Evolutionary conservation across 2,113 vertebrate genomes (phyloP), one percentile per base, ranked within the genome.

Genomic region (mouse (Mus musculus)): DNA sequence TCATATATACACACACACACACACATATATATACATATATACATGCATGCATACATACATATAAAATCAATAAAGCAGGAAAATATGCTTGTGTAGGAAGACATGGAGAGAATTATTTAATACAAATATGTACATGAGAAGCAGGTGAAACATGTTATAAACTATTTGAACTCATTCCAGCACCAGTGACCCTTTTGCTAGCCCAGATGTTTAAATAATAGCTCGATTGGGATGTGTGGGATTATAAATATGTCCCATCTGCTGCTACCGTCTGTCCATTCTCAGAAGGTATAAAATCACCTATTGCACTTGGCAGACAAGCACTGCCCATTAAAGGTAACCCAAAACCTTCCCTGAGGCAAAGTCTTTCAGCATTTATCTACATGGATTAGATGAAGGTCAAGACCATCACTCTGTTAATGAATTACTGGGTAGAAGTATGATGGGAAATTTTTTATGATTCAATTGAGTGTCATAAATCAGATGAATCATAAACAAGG

Each of bases 141-240:
- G 30, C 73, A 88, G 61, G 78, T 63, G 80, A 97, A 95, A 26
- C 14, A 67, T 56, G 90, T 89, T 86, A 77, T 91, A 75, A 95
- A 69, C 88, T 49, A 90, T 93, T 91, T 94, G 95, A 97, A 93
- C 76, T 96, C 90, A 77, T 95, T 96, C 61, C 90, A 97, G 19
- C 49, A 42, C 7, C 59, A 86, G 20, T 97, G 95, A 96, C 92
- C 94, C 88, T 94, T 95, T 91, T 89, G 63, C 61, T 76, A 82
- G 88, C 72, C 96, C 96, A 97, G 97, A 95, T 97, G 95, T 95
- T 97, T 93, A 96, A 97, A 88, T 88, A 77, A 96, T 49, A 89
- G 84, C 46, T 97, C 88, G 63, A 19, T 49, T 67, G 95, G 87
- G 88, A 92, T 90, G 49, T 96, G 88, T 22, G 19, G n/a, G 92